Evolutionary conservation across 2,113 vertebrate species (phyloP), one percentile per base, ranked within the genome.

Genomic region (Oreochromis spilurus): DNA sequence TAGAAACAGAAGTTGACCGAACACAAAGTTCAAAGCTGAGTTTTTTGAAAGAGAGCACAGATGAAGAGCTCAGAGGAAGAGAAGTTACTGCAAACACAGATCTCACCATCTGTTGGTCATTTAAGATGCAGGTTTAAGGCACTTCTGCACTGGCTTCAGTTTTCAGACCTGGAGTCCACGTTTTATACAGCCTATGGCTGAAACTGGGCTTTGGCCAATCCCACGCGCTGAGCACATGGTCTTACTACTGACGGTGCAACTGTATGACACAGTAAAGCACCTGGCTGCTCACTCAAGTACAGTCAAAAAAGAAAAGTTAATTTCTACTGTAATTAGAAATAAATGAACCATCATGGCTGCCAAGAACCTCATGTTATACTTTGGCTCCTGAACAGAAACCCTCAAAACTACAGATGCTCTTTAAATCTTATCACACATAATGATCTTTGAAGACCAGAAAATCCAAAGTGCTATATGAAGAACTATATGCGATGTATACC

Each of bases 401-500:
- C 54, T 19, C 10, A 21, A 5, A 88, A 84, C 48, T 83, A 14
- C 38, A 29, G 58, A 55, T 72, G 78, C 58, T 89, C 7, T 78
- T 81, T 90, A 83, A 78, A 57, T 53, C 53, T 38, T 21, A 78
- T 75, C 21, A 82, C 79, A 84, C 50, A 24, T n/a, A 84, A 53
- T 58, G n/a, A 52, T 87, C 50, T 31, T 50, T 50, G 45, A 77
- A 53, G n/a, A 19, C 65, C 84, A 89, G 84, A 50, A 84, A 48
- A 48, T 48, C 82, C 84, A 85, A 72, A 94, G 94, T 96, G 94
- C 94, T 95, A 88, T 58, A 90, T 53, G 79, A 90, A 90, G 90
- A 89, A 89, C 54, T 60, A 78, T 1, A 84, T 24, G 53, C 24
- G 79, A 45, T 0, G 14, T 34, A 72, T 88, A 85, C 86, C 77